Conservation (phyloP, 2,888 invertebrate genomes). For the Gerris lacustris region DNA sequence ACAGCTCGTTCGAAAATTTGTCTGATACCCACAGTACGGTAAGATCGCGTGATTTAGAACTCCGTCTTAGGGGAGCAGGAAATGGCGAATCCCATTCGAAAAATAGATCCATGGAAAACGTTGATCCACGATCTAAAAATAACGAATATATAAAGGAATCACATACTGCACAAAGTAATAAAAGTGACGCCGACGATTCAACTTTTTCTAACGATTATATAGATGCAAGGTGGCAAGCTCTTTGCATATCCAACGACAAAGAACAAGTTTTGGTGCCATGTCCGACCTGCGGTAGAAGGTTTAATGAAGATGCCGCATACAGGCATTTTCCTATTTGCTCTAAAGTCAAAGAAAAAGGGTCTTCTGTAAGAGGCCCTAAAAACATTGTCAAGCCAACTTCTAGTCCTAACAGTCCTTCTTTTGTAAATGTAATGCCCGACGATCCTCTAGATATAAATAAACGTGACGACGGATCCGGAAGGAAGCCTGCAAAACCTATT, state of each 20-base stretch:
- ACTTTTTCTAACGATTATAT: too few species aligned
- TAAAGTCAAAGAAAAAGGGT: background rate
- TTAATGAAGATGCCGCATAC: background rate
- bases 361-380: background rate
- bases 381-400: background rate
- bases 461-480: background rate
- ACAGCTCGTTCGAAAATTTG: too few species aligned
- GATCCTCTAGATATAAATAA: background rate
- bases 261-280: background rate
- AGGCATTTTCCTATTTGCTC: conserved; percentile 5
- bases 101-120: too few species aligned
- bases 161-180: too few species aligned
- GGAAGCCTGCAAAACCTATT: background rate
- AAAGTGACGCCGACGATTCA: too few species aligned
- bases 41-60: too few species aligned
- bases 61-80: too few species aligned
- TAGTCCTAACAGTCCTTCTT: background rate
- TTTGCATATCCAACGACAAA: background rate
- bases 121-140: too few species aligned
- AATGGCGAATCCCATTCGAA: too few species aligned
- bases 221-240: too few species aligned
- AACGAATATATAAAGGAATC: too few species aligned
- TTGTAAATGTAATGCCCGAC: background rate
- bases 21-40: too few species aligned
- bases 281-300: conserved; percentile 7